Conservation (phyloP, 2,888 invertebrate genomes). For the Augochlorella aurata region DNA sequence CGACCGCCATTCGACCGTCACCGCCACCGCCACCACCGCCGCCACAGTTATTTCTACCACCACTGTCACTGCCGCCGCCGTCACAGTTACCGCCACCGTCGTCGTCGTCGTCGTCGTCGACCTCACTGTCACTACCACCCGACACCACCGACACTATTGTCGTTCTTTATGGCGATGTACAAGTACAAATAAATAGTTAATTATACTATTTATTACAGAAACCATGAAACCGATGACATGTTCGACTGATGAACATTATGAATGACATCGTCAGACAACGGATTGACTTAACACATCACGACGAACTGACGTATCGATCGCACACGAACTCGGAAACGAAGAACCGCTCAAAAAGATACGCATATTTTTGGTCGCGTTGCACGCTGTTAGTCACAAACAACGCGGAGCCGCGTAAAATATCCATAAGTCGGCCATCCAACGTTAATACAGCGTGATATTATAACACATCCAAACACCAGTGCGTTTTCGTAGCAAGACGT, state of each 20-base stretch:
- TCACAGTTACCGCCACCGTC: slow-evolving; percentile 65
- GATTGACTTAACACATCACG: slow-evolving; percentile 75
- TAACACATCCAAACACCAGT: slow-evolving; percentile 23
- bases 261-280: slow-evolving; percentile 66
- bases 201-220: slow-evolving; percentile 29
- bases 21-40: slow-evolving; percentile 50
- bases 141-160: slow-evolving; percentile 47
- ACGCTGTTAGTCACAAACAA: slow-evolving; percentile 30
- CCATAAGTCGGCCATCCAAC: slow-evolving; percentile 33
- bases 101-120: slow-evolving; percentile 25
- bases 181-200: slow-evolving; percentile 30
- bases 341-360: slow-evolving; percentile 71
- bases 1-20: slow-evolving; percentile 51
- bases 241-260: slow-evolving; percentile 51
- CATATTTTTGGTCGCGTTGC: slow-evolving; percentile 71
- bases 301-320: slow-evolving; percentile 80
- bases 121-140: slow-evolving; percentile 42
- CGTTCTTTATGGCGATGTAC: slow-evolving; percentile 45
- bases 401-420: slow-evolving; percentile 34
- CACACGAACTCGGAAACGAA: slow-evolving; percentile 67
- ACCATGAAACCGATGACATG: slow-evolving; percentile 43
- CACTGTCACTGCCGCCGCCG: slow-evolving; percentile 37
- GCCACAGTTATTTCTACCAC: slow-evolving; percentile 37
- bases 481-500: slow-evolving; percentile 46
- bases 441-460: slow-evolving; percentile 31